Percentiles rank a stretch among this genome's conserved stretches.
Conservation (phyloP, 2,797 vertebrate genomes). For the Lacerta agilis region DNA sequence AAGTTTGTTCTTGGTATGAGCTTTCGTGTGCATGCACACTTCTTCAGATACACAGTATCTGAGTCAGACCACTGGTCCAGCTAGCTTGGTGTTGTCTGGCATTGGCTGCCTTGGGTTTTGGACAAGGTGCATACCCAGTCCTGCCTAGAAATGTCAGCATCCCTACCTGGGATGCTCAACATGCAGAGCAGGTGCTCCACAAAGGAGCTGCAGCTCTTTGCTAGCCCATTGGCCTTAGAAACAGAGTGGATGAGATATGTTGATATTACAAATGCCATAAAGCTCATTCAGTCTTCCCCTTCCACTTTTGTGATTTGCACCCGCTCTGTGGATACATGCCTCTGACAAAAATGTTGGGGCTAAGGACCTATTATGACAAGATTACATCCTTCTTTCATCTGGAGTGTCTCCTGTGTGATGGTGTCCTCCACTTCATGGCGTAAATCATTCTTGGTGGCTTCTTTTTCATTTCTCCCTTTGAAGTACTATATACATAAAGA, state of each 20-base stretch:
- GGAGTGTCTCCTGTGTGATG: not conserved
- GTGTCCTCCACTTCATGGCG: slow-evolving; percentile 41
- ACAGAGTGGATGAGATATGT: slow-evolving; percentile 22
- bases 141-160: too few relatives aligned
- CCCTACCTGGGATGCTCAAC: too few relatives aligned
- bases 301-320: slow-evolving; percentile 29
- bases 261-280: slow-evolving; percentile 12
- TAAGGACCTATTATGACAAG: slow-evolving; percentile 41
- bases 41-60: too few relatives aligned
- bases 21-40: too few relatives aligned
- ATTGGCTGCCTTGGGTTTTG: too few relatives aligned
- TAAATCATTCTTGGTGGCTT: slow-evolving; percentile 50
- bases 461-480: slow-evolving; percentile 47
- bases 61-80: too few relatives aligned
- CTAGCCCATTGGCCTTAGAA: not conserved
- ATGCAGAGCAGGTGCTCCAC: too few relatives aligned
- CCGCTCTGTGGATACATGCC: slow-evolving; percentile 9
- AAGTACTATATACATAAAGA: slow-evolving; percentile 15
- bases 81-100: too few relatives aligned
- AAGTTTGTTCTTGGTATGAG: too few relatives aligned
- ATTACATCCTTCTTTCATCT: slow-evolving; percentile 33
- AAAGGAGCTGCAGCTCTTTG: not conserved
- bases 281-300: slow-evolving; percentile 29
- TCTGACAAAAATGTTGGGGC: slow-evolving; percentile 50
- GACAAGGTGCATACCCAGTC: too few relatives aligned